phyloP scores from a whole-genome alignment of 2,797 vertebrate genomes.

The Synanceia verrucosa region DNA sequence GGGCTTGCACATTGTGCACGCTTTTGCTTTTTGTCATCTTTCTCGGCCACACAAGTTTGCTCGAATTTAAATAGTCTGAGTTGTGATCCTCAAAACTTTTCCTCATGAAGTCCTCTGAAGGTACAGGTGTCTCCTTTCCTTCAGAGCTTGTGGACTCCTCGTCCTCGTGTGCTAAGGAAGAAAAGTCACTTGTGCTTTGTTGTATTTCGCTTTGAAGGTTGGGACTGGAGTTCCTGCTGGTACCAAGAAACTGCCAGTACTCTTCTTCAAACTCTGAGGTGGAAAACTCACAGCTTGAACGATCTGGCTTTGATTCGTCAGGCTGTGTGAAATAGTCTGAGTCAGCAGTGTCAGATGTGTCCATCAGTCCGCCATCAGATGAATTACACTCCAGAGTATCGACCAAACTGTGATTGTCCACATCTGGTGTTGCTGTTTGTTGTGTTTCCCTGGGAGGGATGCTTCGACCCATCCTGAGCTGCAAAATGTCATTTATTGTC shows the following conservation, averaged over 20 bases:
- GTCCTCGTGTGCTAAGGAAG: slow-evolving; percentile 15
- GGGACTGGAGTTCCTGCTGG: slow-evolving; percentile 65
- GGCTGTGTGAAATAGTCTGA: slow-evolving; percentile 82
- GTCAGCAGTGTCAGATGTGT: slow-evolving; percentile 71
- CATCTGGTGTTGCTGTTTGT: background rate
- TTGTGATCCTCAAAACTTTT: slow-evolving; percentile 37
- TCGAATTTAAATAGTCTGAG: slow-evolving; percentile 11
- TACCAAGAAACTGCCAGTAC: slow-evolving; percentile 59
- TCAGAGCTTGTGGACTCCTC: slow-evolving; percentile 40
- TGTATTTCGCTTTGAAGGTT: slow-evolving; percentile 48
- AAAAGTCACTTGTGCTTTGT: slow-evolving; percentile 16
- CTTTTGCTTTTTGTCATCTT: slow-evolving; percentile 69
- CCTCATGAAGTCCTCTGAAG: slow-evolving; percentile 36
- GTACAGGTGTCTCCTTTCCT: slow-evolving; percentile 48
- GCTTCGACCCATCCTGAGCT: slow-evolving; percentile 64
- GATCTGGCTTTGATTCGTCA: slow-evolving; percentile 78
- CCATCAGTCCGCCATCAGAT: slow-evolving; percentile 45
- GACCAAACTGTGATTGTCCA: background rate
- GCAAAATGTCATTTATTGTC: slow-evolving; percentile 85
- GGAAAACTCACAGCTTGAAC: slow-evolving; percentile 80
- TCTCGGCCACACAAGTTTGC: background rate
- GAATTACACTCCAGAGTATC: slow-evolving; percentile 32
- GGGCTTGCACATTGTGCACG: slow-evolving; percentile 53
- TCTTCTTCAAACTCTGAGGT: slow-evolving; percentile 82
- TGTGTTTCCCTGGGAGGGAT: slow-evolving; percentile 25